A percentile compares a stretch with the other conserved stretches of the same genome.
Evolutionary conservation across 2,797 vertebrate species (phyloP).

Genomic region (Sebastes matsubarae): DNA sequence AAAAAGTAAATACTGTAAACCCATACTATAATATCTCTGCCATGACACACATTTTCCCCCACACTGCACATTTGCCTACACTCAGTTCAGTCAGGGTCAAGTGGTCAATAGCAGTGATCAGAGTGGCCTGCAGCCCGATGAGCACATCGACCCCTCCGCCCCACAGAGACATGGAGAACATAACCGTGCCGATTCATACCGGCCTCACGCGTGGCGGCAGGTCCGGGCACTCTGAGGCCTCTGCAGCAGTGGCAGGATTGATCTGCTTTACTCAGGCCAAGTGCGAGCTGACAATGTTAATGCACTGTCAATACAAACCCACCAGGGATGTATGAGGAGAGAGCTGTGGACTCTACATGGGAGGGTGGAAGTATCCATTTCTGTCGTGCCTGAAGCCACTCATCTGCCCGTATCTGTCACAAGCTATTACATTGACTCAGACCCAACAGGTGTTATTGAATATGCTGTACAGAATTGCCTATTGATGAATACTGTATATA

Average conservation of each 20-base stretch:
- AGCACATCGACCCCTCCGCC: conserved; percentile 52
- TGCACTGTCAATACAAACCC: conserved; percentile 42
- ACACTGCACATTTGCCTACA: neutral
- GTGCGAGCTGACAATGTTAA: conserved; percentile 35
- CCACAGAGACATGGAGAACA: conserved; percentile 66
- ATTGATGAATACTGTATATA: neutral
- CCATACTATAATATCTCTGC: neutral
- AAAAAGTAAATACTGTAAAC: neutral
- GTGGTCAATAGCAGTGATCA: conserved; percentile 56
- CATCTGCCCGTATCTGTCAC: conserved; percentile 34
- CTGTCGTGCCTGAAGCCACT: conserved; percentile 29
- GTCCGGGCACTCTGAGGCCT: conserved; percentile 1
- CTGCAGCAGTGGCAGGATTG: conserved; percentile 22
- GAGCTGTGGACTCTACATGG: conserved; percentile 4
- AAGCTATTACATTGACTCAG: conserved; percentile 13
- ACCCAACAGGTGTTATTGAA: conserved; percentile 6
- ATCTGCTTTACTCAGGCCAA: conserved; percentile 56
- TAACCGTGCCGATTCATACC: conserved; percentile 37
- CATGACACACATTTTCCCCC: neutral
- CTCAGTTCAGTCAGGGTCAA: conserved; percentile 51
- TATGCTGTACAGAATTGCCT: neutral
- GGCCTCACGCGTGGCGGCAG: neutral
- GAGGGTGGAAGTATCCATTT: conserved; percentile 35
- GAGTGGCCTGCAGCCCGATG: conserved; percentile 29
- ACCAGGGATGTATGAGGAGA: conserved; percentile 24